These are phyloP conservation scores for Cyprinodon variegatus DNA, from an alignment of 2,113 vertebrate genomes.

Conservation along the genomic window DNA sequence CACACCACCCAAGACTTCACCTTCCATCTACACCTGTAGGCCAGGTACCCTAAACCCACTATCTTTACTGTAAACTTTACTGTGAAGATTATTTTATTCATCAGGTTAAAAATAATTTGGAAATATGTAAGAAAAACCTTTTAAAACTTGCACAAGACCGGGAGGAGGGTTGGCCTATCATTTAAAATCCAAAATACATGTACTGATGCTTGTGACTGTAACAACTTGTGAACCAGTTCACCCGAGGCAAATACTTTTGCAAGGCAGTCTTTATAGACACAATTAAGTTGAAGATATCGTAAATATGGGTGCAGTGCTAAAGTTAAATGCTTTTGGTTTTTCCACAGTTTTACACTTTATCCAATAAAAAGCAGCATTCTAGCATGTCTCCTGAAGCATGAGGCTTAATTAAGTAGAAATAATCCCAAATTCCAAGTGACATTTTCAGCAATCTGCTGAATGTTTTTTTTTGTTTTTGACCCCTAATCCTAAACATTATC, in stretches of 20 bases:
- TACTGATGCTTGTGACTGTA: not conserved
- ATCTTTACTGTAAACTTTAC: not conserved
- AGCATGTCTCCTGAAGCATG: not conserved
- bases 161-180: not conserved
- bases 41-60: not conserved
- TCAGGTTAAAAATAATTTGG: not conserved
- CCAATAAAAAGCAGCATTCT: not conserved
- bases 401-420: not conserved
- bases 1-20: too few relatives aligned
- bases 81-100: not conserved
- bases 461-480: constrained; percentile 9
- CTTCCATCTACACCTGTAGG: too few relatives aligned
- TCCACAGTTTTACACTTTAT: not conserved
- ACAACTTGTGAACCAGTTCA: not conserved
- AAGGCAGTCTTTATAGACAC: not conserved
- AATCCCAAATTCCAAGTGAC: constrained; percentile 13
- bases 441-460: constrained; percentile 16
- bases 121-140: not conserved
- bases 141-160: not conserved
- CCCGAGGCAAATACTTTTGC: not conserved
- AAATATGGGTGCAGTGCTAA: not conserved
- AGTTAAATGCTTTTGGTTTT: not conserved
- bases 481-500: constrained; percentile 19
- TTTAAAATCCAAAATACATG: not conserved
- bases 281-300: not conserved